Evolutionary conservation across 2,888 invertebrate species (phyloP).

Genomic region (Sminthurinus aureus): DNA sequence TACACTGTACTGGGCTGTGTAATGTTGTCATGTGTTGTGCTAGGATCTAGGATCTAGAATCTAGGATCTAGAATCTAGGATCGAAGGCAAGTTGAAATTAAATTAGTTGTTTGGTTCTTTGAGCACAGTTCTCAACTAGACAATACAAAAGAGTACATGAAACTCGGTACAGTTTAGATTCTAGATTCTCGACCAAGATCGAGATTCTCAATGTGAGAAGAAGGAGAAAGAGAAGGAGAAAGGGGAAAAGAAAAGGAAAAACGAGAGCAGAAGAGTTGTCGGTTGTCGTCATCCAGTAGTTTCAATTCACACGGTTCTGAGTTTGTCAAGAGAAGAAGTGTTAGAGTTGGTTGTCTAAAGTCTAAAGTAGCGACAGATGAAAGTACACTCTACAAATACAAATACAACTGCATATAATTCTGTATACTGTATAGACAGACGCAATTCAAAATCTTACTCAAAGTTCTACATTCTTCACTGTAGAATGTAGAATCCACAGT

Average conservation of each 20-base stretch:
- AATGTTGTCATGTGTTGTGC: not conserved
- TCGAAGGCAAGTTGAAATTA: conserved; percentile 42
- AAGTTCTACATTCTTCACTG: too few relatives aligned
- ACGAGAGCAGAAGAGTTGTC: too few relatives aligned
- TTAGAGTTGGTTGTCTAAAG: too few relatives aligned
- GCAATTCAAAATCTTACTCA: not conserved
- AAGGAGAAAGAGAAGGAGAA: conserved; percentile 20
- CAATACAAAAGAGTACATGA: too few relatives aligned
- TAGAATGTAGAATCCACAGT: not conserved
- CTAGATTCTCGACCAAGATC: too few relatives aligned
- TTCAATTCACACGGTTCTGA: conserved; percentile 37
- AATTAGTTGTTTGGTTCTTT: conserved; percentile 45
- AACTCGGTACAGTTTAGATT: too few relatives aligned
- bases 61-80: too few relatives aligned
- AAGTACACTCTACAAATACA: too few relatives aligned
- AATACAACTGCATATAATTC: too few relatives aligned
- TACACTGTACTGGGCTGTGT: not conserved
- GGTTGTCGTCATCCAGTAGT: too few relatives aligned
- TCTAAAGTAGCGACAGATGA: too few relatives aligned
- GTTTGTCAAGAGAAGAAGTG: conserved; percentile 28
- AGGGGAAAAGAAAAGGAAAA: conserved; percentile 8
- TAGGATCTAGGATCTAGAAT: too few relatives aligned
- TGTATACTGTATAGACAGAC: not conserved
- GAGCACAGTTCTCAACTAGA: not conserved
- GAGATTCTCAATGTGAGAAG: conserved; percentile 1